These are phyloP conservation scores for Epizoanthus scotinus DNA, from an alignment of 92 coral and sea anemone species.

Conservation along the genomic window DNA sequence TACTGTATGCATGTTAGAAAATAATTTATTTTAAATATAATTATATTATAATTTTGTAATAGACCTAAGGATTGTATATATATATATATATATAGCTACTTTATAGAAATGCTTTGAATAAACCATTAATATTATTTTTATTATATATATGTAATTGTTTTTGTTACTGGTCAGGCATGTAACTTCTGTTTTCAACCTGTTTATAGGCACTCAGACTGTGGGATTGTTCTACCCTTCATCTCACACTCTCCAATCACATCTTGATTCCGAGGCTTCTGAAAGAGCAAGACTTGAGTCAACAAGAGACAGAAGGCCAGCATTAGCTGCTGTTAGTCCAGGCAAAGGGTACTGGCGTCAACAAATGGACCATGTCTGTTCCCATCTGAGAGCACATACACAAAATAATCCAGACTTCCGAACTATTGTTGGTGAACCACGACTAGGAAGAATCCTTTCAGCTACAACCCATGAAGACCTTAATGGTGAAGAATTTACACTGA, in stretches of 20 bases:
- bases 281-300: conserved; percentile 77
- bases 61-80: too few relatives aligned
- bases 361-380: conserved; percentile 98
- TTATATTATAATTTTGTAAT: too few relatives aligned
- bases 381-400: conserved; percentile 93
- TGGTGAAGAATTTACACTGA: conserved; percentile 90
- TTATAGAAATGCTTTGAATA: too few relatives aligned
- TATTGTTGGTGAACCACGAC: conserved; percentile 93
- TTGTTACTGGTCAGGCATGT: too few relatives aligned
- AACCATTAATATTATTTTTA: too few relatives aligned
- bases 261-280: conserved; percentile 72
- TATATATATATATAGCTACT: too few relatives aligned
- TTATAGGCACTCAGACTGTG: conserved; percentile 92
- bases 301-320: conserved; percentile 84
- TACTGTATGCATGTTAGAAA: too few relatives aligned
- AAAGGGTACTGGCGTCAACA: conserved; percentile 99
- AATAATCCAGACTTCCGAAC: conserved; percentile 94
- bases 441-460: conserved; percentile 90
- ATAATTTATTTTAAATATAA: too few relatives aligned
- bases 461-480: conserved; percentile 94
- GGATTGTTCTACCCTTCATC: conserved; percentile 95
- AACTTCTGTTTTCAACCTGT: too few relatives aligned
- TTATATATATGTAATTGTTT: too few relatives aligned
- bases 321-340: conserved; percentile 96
- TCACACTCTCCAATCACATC: conserved; percentile 73